Conservation (phyloP, 2,797 vertebrate genomes). For the Argyrosomus regius region DNA sequence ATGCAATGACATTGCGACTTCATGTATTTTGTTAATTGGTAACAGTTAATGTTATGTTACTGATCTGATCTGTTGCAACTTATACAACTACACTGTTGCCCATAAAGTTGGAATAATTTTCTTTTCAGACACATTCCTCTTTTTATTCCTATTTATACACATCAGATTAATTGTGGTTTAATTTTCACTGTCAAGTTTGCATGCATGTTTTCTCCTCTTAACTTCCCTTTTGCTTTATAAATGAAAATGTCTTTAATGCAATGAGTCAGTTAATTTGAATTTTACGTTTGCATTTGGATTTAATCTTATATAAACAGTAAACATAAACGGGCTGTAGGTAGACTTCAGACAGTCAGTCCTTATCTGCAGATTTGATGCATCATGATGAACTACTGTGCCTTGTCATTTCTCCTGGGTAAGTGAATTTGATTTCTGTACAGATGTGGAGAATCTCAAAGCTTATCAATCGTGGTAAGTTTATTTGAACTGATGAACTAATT, state of each 20-base stretch:
- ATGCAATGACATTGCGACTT: no score
- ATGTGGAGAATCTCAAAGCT: neutral
- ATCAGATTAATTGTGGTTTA: no score
- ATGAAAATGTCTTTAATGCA: neutral
- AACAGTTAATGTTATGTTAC: no score
- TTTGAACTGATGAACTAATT: neutral
- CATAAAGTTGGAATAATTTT: no score
- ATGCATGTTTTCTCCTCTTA: neutral
- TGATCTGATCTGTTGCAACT: no score
- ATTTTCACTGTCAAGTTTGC: no score
- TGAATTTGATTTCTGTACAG: neutral
- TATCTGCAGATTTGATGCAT: neutral
- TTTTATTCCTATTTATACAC: no score
- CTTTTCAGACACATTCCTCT: no score
- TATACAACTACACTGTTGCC: no score
- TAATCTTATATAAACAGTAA: slow-evolving; percentile 9
- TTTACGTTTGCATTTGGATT: slow-evolving; percentile 1
- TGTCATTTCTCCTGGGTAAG: slow-evolving; percentile 17
- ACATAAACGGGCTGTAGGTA: neutral
- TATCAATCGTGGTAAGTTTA: neutral
- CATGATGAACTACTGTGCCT: slow-evolving; percentile 12
- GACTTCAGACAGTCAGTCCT: neutral
- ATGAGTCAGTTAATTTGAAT: slow-evolving; percentile 11
- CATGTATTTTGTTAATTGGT: no score
- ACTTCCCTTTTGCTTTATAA: no score